Conservation (phyloP, 2,888 invertebrate genomes). For the Cremastinae sp. region DNA sequence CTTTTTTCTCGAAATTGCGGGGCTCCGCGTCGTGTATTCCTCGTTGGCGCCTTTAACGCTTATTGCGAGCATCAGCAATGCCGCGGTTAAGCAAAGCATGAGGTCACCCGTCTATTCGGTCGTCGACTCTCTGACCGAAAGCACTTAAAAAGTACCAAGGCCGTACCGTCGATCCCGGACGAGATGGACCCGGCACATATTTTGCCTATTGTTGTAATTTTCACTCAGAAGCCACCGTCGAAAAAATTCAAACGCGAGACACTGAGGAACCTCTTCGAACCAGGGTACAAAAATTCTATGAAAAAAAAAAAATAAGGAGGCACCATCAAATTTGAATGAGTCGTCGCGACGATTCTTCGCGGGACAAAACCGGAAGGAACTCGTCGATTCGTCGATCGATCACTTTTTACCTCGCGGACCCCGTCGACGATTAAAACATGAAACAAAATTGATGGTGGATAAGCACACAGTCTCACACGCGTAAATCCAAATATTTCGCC, state of each 20-base stretch:
- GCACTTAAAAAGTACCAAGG: slow-evolving; percentile 42
- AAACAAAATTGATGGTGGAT: background rate
- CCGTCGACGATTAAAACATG: background rate
- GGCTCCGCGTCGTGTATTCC: slow-evolving; percentile 65
- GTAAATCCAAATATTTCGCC: slow-evolving; percentile 22
- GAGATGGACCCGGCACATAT: slow-evolving; percentile 8
- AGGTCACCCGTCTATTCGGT: slow-evolving; percentile 75
- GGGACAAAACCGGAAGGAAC: slow-evolving; percentile 25
- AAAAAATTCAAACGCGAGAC: background rate
- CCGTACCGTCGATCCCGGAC: slow-evolving; percentile 16
- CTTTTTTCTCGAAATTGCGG: slow-evolving; percentile 41
- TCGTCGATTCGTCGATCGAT: slow-evolving; percentile 25
- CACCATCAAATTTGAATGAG: background rate
- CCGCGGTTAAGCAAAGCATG: slow-evolving; percentile 73
- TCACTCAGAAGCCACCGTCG: too few species aligned
- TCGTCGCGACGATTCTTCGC: background rate
- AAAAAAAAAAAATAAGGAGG: slow-evolving; percentile 1
- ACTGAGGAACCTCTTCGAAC: background rate
- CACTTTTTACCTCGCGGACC: slow-evolving; percentile 10
- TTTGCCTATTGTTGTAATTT: background rate
- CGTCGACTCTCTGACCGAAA: slow-evolving; percentile 69
- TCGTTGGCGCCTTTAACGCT: slow-evolving; percentile 70
- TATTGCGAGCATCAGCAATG: slow-evolving; percentile 52
- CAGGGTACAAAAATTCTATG: slow-evolving; percentile 5
- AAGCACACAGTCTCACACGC: slow-evolving; percentile 13